These are phyloP conservation scores for Tapera naevia DNA, from an alignment of 2,797 vertebrate species.

Conservation along the genomic window DNA sequence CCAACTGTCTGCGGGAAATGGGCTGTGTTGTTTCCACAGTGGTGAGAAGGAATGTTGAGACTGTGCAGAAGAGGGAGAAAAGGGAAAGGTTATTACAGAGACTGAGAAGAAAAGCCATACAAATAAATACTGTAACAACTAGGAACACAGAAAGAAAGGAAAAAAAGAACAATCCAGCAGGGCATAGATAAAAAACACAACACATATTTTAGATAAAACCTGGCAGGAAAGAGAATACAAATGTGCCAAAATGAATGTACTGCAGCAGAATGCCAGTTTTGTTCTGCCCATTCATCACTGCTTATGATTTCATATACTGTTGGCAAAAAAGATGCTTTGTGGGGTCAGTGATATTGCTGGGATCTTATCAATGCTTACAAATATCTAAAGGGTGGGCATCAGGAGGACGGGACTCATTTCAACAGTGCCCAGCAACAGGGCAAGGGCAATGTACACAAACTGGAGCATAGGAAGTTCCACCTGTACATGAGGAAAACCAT, in stretches of 20 bases:
- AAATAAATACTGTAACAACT: constrained; percentile 35
- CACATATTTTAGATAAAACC: not conserved
- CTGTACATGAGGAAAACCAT: too few species aligned
- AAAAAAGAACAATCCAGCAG: not conserved
- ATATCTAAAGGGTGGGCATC: too few species aligned
- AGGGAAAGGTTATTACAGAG: not conserved
- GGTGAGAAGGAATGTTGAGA: not conserved
- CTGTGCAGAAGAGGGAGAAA: not conserved
- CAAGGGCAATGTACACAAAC: too few species aligned
- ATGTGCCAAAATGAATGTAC: constrained; percentile 46
- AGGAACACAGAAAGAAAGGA: constrained; percentile 15
- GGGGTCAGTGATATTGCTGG: not conserved
- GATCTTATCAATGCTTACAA: too few species aligned
- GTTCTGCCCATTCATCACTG: constrained; percentile 13
- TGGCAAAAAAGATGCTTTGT: not conserved
- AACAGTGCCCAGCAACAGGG: too few species aligned
- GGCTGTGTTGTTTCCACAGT: not conserved
- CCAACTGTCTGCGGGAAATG: not conserved
- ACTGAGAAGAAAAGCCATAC: not conserved
- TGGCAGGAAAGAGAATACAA: constrained; percentile 23
- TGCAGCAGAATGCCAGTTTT: constrained; percentile 6
- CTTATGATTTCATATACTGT: not conserved
- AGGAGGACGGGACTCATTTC: too few species aligned
- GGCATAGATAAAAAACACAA: constrained; percentile 1
- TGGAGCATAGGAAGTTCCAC: too few species aligned